Conservation (phyloP, 2,113 vertebrate genomes). For the Macquaria australasica region DNA sequence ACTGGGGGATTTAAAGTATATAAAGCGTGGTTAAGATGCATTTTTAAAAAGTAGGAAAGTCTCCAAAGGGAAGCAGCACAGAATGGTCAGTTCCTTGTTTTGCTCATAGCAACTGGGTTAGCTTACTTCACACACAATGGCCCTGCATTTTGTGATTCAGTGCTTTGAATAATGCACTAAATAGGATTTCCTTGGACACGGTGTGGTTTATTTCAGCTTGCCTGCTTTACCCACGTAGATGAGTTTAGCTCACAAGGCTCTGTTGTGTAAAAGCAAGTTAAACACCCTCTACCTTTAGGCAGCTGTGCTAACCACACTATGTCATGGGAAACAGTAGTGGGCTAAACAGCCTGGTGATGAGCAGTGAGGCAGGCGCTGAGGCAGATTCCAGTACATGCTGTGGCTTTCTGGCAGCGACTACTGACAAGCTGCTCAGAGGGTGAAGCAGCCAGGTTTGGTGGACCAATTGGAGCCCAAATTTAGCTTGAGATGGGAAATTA, state of each 20-base stretch:
- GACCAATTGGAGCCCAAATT: slow-evolving; percentile 45
- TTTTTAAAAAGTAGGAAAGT: slow-evolving; percentile 51
- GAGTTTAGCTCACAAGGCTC: slow-evolving; percentile 56
- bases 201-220: slow-evolving; percentile 56
- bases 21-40: slow-evolving; percentile 42
- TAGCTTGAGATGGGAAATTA: slow-evolving; percentile 37
- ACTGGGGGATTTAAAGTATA: slow-evolving; percentile 57
- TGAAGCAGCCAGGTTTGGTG: slow-evolving; percentile 24
- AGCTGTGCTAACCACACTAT: slow-evolving; percentile 50
- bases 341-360: slow-evolving; percentile 55
- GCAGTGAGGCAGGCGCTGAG: slow-evolving; percentile 31
- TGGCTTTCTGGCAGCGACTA: slow-evolving; percentile 40
- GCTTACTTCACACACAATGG: slow-evolving; percentile 61
- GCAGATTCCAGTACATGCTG: slow-evolving; percentile 49
- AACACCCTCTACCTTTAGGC: slow-evolving; percentile 63
- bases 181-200: slow-evolving; percentile 69
- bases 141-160: slow-evolving; percentile 60
- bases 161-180: slow-evolving; percentile 71
- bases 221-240: slow-evolving; percentile 47
- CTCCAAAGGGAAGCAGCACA: slow-evolving; percentile 46
- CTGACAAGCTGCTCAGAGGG: slow-evolving; percentile 55
- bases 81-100: slow-evolving; percentile 52
- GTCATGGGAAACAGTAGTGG: slow-evolving; percentile 47
- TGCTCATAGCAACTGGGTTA: slow-evolving; percentile 56
- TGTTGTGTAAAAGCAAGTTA: slow-evolving; percentile 58